A percentile compares a stretch with the other conserved stretches of the same genome.
Conservation (phyloP, 2,888 invertebrate genomes). For the Drosophila anomalata region DNA sequence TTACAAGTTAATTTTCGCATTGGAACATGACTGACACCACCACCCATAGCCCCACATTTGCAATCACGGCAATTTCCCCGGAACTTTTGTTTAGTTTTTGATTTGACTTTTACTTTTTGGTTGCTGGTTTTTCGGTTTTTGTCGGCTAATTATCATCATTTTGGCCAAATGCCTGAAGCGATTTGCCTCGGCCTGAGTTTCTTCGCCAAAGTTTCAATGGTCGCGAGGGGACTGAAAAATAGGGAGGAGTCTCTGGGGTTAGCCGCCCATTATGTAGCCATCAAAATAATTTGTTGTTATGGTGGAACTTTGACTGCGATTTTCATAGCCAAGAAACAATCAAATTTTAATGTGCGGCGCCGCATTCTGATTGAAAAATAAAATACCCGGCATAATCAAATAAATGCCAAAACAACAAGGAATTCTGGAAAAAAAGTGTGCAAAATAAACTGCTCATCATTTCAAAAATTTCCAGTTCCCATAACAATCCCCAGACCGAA, state of each 20-base stretch:
- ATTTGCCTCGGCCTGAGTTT: slow-evolving; percentile 51
- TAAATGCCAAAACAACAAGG: slow-evolving; percentile 58
- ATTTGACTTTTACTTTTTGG: slow-evolving; percentile 74
- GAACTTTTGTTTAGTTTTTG: slow-evolving; percentile 79
- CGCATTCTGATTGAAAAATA: slow-evolving; percentile 70
- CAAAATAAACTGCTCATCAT: slow-evolving; percentile 66
- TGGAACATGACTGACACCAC: slow-evolving; percentile 69
- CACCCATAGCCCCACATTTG: neutral
- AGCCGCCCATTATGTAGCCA: slow-evolving; percentile 72
- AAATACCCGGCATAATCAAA: slow-evolving; percentile 70
- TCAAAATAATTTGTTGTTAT: slow-evolving; percentile 78
- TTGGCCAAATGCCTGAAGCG: slow-evolving; percentile 76
- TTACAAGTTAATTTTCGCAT: slow-evolving; percentile 82
- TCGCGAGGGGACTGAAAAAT: slow-evolving; percentile 4
- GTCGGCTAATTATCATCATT: slow-evolving; percentile 81
- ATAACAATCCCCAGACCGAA: slow-evolving; percentile 21
- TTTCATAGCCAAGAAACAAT: slow-evolving; percentile 73
- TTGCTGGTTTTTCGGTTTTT: slow-evolving; percentile 44
- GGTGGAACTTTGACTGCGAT: slow-evolving; percentile 70
- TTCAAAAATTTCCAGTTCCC: slow-evolving; percentile 25
- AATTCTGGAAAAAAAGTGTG: slow-evolving; percentile 47
- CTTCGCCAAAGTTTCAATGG: slow-evolving; percentile 58
- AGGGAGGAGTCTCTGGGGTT: slow-evolving; percentile 1
- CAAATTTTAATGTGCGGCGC: slow-evolving; percentile 79
- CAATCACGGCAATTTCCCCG: slow-evolving; percentile 59